Conservation (phyloP, 2,113 vertebrate genomes). For the Delphinus delphis region DNA sequence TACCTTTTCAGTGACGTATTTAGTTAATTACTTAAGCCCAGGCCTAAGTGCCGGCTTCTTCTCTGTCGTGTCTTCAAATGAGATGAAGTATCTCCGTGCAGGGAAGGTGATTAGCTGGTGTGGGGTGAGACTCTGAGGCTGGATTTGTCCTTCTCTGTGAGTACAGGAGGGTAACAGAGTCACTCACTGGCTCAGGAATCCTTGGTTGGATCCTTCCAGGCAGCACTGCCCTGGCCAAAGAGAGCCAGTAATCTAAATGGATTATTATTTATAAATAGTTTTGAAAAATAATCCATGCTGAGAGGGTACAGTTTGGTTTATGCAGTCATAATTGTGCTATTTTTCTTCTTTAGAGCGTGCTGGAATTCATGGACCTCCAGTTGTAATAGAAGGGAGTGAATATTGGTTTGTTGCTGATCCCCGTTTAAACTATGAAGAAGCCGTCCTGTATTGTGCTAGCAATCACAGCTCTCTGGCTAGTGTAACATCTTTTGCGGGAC, state of each 20-base stretch:
- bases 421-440: conserved; percentile 88
- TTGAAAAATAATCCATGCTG: not conserved
- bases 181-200: not conserved
- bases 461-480: conserved; percentile 90
- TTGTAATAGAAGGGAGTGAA: conserved; percentile 91
- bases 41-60: not conserved
- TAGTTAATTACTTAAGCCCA: not conserved
- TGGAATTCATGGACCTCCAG: conserved; percentile 87
- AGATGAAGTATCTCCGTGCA: not conserved
- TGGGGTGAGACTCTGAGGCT: not conserved
- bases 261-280: not conserved
- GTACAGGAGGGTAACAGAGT: not conserved
- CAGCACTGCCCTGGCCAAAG: not conserved
- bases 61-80: not conserved
- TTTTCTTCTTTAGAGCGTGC: conserved; percentile 81
- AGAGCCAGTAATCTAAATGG: not conserved
- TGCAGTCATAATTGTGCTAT: not conserved
- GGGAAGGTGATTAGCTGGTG: not conserved
- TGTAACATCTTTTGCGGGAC: conserved; percentile 79
- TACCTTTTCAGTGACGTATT: not conserved
- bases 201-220: not conserved
- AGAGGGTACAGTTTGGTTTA: not conserved
- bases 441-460: conserved; percentile 86
- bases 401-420: conserved; percentile 93
- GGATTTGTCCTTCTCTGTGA: not conserved